Evolutionary conservation across 1,140 invertebrate species (phyloP).

Genomic region (Rhopalosiphum maidis): DNA sequence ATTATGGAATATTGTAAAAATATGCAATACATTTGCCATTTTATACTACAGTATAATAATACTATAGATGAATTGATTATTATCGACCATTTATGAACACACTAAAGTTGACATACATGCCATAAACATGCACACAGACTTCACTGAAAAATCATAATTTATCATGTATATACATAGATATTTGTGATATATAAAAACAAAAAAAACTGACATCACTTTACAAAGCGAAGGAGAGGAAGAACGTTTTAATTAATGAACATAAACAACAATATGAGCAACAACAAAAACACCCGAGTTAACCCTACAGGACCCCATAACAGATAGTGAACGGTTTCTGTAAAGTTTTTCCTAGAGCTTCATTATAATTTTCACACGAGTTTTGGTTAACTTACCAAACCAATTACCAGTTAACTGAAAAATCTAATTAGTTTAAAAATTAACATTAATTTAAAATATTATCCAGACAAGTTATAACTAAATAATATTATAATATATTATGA

Average conservation of each 20-base stretch:
- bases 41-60: not conserved
- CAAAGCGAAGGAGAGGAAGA: not conserved
- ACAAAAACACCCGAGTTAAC: conserved; percentile 36
- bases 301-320: conserved; percentile 1
- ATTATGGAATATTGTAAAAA: not conserved
- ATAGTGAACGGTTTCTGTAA: conserved; percentile 45
- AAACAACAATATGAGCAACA: conserved; percentile 28
- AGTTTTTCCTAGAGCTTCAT: conserved; percentile 36
- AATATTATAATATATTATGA: not conserved
- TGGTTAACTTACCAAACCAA: conserved; percentile 22
- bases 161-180: not conserved
- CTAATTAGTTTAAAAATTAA: conserved; percentile 8
- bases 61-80: conserved; percentile 13
- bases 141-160: conserved; percentile 29
- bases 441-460: conserved; percentile 38
- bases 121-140: conserved; percentile 16
- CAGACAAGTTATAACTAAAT: conserved; percentile 18
- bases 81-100: not conserved
- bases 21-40: not conserved
- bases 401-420: conserved; percentile 34
- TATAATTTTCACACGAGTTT: conserved; percentile 38
- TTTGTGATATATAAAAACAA: not conserved
- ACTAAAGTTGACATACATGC: conserved; percentile 15
- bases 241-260: conserved; percentile 53
- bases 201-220: not conserved